Base-by-base conservation (phyloP, 2,797 vertebrate genomes). In the Hyperoplus immaculatus region DNA sequence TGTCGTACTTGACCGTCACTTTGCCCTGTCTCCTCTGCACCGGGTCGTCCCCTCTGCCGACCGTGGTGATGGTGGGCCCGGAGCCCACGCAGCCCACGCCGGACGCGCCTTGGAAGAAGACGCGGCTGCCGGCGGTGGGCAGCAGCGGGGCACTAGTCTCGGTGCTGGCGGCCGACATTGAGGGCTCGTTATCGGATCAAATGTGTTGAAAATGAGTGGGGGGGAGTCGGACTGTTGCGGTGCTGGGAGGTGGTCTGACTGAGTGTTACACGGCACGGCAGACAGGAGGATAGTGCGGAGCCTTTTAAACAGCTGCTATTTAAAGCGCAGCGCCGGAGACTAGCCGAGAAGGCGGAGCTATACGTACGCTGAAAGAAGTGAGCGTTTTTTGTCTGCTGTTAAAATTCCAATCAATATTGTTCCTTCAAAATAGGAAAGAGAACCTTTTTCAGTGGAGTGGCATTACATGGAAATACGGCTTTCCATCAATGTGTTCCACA, bases 1-100 rank as follows among this genome's bases (percentile, higher is more conserved):
- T 95, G 86, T 98, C 98, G 91, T 99, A 99, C 95, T 98, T 98
- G 85, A 99, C 98, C 29, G 98, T 99, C 93, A 99, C 98, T 95
- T 99, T 99, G 49, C 98, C 97, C 85, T 98, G 97, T 88, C 93
- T 97, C 90, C 96, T 97, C 84, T 97, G 97, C 80, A 96, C 94
- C 93, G 96, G 92, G 92, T 95, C 89, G 79, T 93, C 83, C 67
- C 88, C 83, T 29, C 29, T 29, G 29, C 29, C 29, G 29, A 29
- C 29, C 29, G 29, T 29, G 29, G 29, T 29, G 82, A 87, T 88
- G 85, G 92, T 90, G 80, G 94, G 90, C 41, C 86, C 91, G 45
- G 94, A 88, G 16, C 94, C 96, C 65, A 96, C 88, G 88, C 97
- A 97, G 66, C 96, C 96, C 77, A 97, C 96, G 39, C 87, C 96